phyloP scores from a whole-genome alignment of 2,113 vertebrate species.

The Lasiurus borealis region DNA sequence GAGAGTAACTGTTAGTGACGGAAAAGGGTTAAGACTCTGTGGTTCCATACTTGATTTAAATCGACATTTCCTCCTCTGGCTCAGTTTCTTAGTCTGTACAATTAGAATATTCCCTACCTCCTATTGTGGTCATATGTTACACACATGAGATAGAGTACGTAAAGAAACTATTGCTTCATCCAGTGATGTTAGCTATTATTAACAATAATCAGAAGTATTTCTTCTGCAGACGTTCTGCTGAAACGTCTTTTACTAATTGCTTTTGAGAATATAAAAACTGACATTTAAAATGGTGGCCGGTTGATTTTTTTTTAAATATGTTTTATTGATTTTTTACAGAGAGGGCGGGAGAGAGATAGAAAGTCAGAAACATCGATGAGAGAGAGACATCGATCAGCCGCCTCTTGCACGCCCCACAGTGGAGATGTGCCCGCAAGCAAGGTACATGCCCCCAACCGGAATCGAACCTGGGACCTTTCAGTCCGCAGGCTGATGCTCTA shows the following conservation, averaged over 20 bases:
- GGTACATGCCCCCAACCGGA: too few species aligned
- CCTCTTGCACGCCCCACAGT: too few species aligned
- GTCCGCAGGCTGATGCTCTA: too few species aligned
- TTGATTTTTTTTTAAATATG: too few species aligned
- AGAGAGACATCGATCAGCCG: too few species aligned
- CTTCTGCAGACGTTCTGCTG: not conserved
- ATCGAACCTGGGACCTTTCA: too few species aligned
- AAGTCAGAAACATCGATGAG: too few species aligned
- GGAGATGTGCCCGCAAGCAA: too few species aligned
- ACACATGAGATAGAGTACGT: not conserved
- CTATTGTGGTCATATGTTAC: not conserved
- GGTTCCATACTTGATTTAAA: not conserved
- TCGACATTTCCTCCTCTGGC: not conserved
- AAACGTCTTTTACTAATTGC: not conserved
- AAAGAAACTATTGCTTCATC: conserved; percentile 15
- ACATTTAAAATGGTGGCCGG: not conserved
- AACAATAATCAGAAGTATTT: conserved; percentile 42
- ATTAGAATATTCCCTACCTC: not conserved
- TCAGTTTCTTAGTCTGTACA: not conserved
- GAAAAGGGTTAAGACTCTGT: not conserved
- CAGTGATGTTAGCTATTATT: not conserved
- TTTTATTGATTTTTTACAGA: too few species aligned
- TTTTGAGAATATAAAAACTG: conserved; percentile 30
- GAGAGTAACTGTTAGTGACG: not conserved
- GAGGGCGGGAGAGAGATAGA: too few species aligned